Conservation (phyloP, 2,113 vertebrate species). For the Phaethon lepturus region DNA sequence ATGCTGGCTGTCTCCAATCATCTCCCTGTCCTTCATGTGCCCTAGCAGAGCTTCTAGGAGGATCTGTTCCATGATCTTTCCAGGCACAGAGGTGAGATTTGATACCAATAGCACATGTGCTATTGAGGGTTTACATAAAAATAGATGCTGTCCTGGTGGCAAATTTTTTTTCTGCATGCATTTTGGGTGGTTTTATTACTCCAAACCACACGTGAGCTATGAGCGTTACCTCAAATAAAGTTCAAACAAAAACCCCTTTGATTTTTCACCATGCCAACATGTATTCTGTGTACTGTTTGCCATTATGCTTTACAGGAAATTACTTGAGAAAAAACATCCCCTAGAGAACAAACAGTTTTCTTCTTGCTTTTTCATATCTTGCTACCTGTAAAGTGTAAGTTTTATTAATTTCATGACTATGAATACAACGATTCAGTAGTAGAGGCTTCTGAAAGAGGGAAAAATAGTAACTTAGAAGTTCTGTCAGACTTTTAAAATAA, state of each 20-base stretch:
- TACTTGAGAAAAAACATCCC: neutral
- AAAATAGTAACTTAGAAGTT: neutral
- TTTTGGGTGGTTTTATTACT: neutral
- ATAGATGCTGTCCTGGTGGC: neutral
- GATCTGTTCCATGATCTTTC: too few species aligned
- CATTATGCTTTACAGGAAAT: neutral
- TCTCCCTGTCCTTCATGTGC: too few species aligned
- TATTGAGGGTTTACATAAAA: neutral
- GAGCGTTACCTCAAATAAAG: neutral
- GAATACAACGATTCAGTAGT: neutral
- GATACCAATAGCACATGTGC: neutral
- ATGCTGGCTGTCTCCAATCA: too few species aligned
- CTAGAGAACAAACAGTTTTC: neutral
- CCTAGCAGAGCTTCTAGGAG: too few species aligned
- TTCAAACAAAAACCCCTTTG: neutral
- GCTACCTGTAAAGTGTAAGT: neutral
- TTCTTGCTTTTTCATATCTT: neutral
- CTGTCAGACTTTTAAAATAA: neutral
- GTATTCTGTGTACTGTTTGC: neutral
- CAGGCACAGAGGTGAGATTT: neutral
- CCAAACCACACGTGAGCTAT: neutral
- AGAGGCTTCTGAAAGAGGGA: neutral
- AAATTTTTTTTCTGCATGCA: neutral
- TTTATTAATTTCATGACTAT: neutral
- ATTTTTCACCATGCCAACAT: neutral